These are phyloP conservation scores for Deilephila porcellus DNA, from an alignment of 2,888 invertebrate genomes.

Conservation along the genomic window DNA sequence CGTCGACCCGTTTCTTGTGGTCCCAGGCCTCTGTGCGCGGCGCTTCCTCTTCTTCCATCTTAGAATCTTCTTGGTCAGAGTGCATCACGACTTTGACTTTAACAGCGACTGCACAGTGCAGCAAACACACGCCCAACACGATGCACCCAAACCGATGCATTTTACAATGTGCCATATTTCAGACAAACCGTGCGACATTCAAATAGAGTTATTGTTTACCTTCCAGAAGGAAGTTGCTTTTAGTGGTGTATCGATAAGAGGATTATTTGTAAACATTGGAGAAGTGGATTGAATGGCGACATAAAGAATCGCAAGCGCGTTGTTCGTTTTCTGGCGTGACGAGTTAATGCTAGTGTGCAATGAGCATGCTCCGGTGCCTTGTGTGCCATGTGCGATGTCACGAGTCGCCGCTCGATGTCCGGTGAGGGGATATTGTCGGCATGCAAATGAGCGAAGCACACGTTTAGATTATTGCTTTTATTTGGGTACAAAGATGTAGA, in stretches of 20 bases:
- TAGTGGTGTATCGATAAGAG: slow-evolving; percentile 56
- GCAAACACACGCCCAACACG: slow-evolving; percentile 49
- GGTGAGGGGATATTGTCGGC: neutral
- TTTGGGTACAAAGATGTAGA: slow-evolving; percentile 83
- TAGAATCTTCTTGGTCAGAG: slow-evolving; percentile 73
- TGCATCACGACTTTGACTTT: slow-evolving; percentile 78
- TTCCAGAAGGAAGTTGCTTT: slow-evolving; percentile 52
- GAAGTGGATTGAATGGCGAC: slow-evolving; percentile 40
- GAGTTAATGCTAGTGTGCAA: neutral
- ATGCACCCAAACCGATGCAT: slow-evolving; percentile 55
- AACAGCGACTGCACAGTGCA: slow-evolving; percentile 58
- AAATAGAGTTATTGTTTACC: slow-evolving; percentile 33
- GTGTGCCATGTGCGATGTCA: no score
- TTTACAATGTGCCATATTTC: slow-evolving; percentile 40
- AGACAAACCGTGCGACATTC: slow-evolving; percentile 35
- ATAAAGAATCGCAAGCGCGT: slow-evolving; percentile 38
- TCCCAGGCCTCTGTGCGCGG: slow-evolving; percentile 57
- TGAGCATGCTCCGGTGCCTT: no score
- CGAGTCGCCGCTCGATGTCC: no score
- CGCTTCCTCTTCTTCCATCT: slow-evolving; percentile 63
- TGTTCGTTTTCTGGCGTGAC: slow-evolving; percentile 13
- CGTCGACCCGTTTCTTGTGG: slow-evolving; percentile 51
- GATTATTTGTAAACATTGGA: slow-evolving; percentile 64
- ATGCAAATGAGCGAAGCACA: slow-evolving; percentile 19
- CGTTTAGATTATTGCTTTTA: slow-evolving; percentile 77